A percentile compares a stretch with the other conserved stretches of the same genome.
Conservation (phyloP, 2,113 vertebrate genomes). For the Choloepus hoffmanni region DNA sequence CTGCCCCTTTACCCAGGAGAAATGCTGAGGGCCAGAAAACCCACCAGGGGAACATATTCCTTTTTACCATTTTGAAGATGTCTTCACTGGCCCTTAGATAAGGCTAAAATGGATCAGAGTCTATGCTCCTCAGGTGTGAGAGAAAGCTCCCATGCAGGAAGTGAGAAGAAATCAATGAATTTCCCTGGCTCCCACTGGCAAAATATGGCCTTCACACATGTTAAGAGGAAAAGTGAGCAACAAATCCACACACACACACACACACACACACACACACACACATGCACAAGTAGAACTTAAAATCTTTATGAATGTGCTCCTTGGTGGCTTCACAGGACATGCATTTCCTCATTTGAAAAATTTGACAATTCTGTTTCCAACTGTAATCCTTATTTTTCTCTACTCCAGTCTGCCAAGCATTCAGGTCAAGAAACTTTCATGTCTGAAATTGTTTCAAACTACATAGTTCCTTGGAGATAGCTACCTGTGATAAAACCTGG, state of each 20-base stretch:
- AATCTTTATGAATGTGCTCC: background rate
- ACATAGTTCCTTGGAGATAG: slow-evolving; percentile 56
- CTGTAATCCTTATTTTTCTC: slow-evolving; percentile 56
- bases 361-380: slow-evolving; percentile 36
- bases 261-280: background rate
- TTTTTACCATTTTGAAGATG: background rate
- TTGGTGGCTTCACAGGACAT: slow-evolving; percentile 31
- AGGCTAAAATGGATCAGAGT: background rate
- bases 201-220: slow-evolving; percentile 69
- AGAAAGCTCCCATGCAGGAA: slow-evolving; percentile 63
- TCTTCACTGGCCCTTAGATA: background rate
- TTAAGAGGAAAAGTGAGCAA: slow-evolving; percentile 22
- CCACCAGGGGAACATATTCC: background rate
- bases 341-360: slow-evolving; percentile 55
- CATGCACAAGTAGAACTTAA: background rate
- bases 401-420: slow-evolving; percentile 64
- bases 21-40: background rate
- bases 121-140: slow-evolving; percentile 47
- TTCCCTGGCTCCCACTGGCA: slow-evolving; percentile 70
- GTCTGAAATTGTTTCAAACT: slow-evolving; percentile 75
- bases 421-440: slow-evolving; percentile 70
- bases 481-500: slow-evolving; percentile 73
- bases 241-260: background rate
- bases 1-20: background rate
- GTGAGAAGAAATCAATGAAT: slow-evolving; percentile 82